phyloP scores from a whole-genome alignment of 2,888 invertebrate species.

The Leucophora obtusa region DNA sequence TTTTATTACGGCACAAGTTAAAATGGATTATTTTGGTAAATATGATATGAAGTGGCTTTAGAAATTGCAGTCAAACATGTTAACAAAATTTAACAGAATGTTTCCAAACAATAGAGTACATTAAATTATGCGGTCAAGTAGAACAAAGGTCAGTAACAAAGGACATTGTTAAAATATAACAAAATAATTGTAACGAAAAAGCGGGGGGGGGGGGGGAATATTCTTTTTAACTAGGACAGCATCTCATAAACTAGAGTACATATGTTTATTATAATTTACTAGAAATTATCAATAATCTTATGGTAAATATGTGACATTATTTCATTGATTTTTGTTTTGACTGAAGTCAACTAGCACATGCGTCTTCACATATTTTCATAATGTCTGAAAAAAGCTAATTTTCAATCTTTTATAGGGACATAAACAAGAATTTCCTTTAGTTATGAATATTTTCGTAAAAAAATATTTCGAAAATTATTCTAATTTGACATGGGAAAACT shows the following conservation, averaged over 20 bases:
- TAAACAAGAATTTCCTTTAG: too few relatives aligned
- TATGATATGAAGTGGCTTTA: background rate
- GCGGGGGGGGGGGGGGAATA: too few relatives aligned
- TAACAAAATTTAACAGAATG: background rate
- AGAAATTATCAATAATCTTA: background rate
- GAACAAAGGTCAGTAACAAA: constrained; percentile 32
- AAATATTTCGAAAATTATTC: too few relatives aligned
- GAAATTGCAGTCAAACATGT: background rate
- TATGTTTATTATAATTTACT: background rate
- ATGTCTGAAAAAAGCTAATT: too few relatives aligned
- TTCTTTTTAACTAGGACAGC: background rate
- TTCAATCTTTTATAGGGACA: too few relatives aligned
- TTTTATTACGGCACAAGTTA: background rate
- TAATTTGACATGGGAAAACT: too few relatives aligned
- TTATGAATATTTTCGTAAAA: too few relatives aligned
- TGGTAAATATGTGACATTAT: background rate
- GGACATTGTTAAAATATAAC: background rate
- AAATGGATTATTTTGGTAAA: background rate
- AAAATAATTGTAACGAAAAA: background rate
- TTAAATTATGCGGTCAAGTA: constrained; percentile 30
- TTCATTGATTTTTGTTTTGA: background rate
- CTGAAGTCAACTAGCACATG: background rate
- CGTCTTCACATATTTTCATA: too few relatives aligned
- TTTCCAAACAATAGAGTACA: background rate
- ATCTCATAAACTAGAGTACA: background rate